phyloP scores from a whole-genome alignment of 2,113 vertebrate genomes.

The Pycnonotus jocosus region DNA sequence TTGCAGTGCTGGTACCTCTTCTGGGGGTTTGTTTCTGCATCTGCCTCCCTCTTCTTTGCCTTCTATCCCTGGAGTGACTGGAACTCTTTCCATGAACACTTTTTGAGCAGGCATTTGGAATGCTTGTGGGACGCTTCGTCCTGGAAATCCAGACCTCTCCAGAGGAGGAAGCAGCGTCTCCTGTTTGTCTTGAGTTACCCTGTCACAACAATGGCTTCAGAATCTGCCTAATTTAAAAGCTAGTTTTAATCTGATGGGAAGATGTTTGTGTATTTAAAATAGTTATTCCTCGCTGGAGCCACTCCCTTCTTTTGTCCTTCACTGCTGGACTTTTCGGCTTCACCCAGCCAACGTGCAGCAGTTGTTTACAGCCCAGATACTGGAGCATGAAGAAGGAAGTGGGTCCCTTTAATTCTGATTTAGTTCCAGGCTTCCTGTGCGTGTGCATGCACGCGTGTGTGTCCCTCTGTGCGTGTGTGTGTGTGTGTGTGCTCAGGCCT shows the following conservation, averaged over 20 bases:
- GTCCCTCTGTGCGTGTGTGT: neutral
- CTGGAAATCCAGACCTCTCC: conserved; percentile 17
- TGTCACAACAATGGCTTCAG: conserved; percentile 55
- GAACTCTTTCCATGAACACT: neutral
- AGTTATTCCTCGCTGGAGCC: conserved; percentile 41
- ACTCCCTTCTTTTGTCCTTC: conserved; percentile 59
- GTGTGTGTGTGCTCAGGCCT: neutral
- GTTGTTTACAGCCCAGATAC: conserved; percentile 42
- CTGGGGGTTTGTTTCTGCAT: neutral
- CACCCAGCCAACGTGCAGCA: neutral
- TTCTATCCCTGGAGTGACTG: neutral
- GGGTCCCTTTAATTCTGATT: neutral
- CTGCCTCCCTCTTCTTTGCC: neutral
- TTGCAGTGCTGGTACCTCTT: neutral
- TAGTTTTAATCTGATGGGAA: conserved; percentile 56
- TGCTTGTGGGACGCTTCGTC: neutral
- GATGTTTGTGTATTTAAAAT: conserved; percentile 62
- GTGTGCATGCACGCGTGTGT: neutral
- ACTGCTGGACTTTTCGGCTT: conserved; percentile 41
- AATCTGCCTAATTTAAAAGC: conserved; percentile 31
- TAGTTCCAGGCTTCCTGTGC: conserved; percentile 42
- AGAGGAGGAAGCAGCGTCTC: conserved; percentile 43
- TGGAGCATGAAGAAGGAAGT: conserved; percentile 49
- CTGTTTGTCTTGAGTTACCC: conserved; percentile 50
- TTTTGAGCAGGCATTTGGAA: neutral